Base-by-base conservation (phyloP, 2,113 vertebrate genomes). In the Bubo bubo region DNA sequence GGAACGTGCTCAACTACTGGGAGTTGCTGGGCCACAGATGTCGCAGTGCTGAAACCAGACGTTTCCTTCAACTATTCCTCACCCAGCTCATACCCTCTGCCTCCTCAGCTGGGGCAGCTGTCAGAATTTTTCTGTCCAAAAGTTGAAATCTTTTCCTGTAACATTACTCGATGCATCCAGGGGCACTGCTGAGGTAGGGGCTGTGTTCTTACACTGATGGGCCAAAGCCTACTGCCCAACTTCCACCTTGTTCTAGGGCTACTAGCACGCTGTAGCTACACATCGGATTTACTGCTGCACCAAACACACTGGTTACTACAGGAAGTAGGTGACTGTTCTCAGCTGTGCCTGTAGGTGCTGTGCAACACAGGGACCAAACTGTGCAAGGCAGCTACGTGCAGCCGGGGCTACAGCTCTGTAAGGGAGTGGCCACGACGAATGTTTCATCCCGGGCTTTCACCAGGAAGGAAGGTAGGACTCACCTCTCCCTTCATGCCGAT, bases 401-500 rank as follows among this genome's bases (percentile, higher is more conserved):
- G 72, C 28, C 0, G 1, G 37, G 55, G n/a, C 59, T 55, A 14
- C 79, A 32, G 50, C 76, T 37, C 75, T 23, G 15, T 8, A 10
- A 52, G 32, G 56, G 77, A 13, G 28, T 1, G 2, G 52, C 56
- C 14, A 5, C 4, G 20, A 80, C 55, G 28, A 19, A 22, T 23
- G 47, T 20, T 17, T 39, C 21, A 16, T 35, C 10, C 53, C 28
- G 18, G 35, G 22, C 56, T 71, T 83, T 35, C 63, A 27, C 4
- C 12, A n/a, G 60, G 62, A 41, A 52, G 12, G 4, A 60, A 67
- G 37, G 17, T 9, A 47, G n/a, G 26, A 94, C 98, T 97, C 63
- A 98, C 98, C 96, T 98, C 98, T 34, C 97, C 95, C 75, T 98
- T 98, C 93, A 67, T 93, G 35, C 98, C 95, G 2, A 98, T 98